A percentile compares a stretch with the other conserved stretches of the same genome.
These are phyloP conservation scores for Byasa hedistus DNA, from an alignment of 2,888 invertebrate species.

Conservation along the genomic window DNA sequence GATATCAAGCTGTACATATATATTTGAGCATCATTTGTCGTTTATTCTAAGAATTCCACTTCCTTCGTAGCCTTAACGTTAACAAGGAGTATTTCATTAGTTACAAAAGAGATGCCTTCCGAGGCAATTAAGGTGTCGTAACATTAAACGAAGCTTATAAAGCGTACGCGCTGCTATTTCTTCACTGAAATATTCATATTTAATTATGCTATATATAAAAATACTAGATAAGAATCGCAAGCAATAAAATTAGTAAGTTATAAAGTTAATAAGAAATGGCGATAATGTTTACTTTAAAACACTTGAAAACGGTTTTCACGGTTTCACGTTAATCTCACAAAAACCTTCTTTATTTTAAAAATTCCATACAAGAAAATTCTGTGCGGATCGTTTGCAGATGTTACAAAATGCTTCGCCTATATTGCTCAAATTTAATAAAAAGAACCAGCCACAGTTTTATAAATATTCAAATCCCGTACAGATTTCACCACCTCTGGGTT, in stretches of 20 bases:
- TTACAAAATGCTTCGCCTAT: conserved; percentile 13
- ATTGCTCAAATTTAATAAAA: conserved; percentile 13
- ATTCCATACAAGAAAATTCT: conserved; percentile 2
- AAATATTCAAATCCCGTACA: conserved; percentile 2
- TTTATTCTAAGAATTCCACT: not conserved
- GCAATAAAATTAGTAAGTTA: too few relatives aligned
- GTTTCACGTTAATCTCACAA: not conserved
- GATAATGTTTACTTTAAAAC: too few relatives aligned
- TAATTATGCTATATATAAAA: not conserved
- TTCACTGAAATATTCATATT: not conserved
- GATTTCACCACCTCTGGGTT: not conserved
- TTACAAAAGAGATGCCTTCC: conserved; percentile 6
- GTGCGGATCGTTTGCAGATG: conserved; percentile 4
- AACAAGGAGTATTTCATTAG: conserved; percentile 7
- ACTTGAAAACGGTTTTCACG: too few relatives aligned
- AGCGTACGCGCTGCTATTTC: not conserved
- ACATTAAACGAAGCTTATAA: conserved; percentile 6
- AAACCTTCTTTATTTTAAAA: not conserved
- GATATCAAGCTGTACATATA: not conserved
- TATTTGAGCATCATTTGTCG: not conserved
- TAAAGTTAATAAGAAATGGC: too few relatives aligned
- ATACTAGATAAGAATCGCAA: too few relatives aligned
- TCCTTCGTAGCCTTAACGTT: conserved; percentile 5
- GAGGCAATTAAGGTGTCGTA: conserved; percentile 3
- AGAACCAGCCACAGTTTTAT: conserved; percentile 7